Percentiles rank a stretch among this genome's conserved stretches.
These are phyloP conservation scores for Clarias pachynema DNA, from an alignment of 2,797 vertebrate genomes.

Conservation along the genomic window DNA sequence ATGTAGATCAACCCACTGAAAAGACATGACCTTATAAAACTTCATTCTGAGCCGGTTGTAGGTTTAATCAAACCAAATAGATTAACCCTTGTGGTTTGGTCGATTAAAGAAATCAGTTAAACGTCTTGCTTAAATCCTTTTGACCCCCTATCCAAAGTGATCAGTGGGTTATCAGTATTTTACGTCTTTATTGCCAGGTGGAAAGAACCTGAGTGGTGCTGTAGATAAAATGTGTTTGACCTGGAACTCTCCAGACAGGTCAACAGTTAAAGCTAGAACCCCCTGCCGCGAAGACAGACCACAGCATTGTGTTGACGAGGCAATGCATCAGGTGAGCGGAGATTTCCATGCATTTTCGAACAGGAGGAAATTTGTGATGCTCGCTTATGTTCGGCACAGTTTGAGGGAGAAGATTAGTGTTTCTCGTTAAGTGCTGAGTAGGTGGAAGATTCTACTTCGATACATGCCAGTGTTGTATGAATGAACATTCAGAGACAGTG, in stretches of 20 bases:
- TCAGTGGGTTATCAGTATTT: conserved; percentile 23
- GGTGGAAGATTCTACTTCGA: conserved; percentile 15
- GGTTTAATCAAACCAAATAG: background rate
- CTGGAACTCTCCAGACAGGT: conserved; percentile 9
- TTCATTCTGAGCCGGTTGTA: background rate
- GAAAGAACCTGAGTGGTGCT: background rate
- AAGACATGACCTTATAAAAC: background rate
- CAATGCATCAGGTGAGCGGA: conserved; percentile 15
- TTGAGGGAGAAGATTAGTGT: background rate
- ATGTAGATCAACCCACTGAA: background rate
- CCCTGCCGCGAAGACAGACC: background rate
- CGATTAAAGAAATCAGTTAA: background rate
- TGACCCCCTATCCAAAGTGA: conserved; percentile 6
- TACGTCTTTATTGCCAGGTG: conserved; percentile 6
- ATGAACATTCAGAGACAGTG: conserved; percentile 24
- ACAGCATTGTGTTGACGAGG: background rate
- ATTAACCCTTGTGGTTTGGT: background rate
- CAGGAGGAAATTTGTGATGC: conserved; percentile 24
- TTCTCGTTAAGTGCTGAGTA: background rate
- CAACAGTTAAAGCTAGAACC: conserved; percentile 6
- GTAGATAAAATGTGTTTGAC: background rate
- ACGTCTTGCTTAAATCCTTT: background rate
- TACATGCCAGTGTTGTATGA: conserved; percentile 17
- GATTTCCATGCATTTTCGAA: conserved; percentile 33
- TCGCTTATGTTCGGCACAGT: background rate